Evolutionary conservation across 2,113 vertebrate genomes (phyloP).

Genomic region (Dicrurus megarhynchus): DNA sequence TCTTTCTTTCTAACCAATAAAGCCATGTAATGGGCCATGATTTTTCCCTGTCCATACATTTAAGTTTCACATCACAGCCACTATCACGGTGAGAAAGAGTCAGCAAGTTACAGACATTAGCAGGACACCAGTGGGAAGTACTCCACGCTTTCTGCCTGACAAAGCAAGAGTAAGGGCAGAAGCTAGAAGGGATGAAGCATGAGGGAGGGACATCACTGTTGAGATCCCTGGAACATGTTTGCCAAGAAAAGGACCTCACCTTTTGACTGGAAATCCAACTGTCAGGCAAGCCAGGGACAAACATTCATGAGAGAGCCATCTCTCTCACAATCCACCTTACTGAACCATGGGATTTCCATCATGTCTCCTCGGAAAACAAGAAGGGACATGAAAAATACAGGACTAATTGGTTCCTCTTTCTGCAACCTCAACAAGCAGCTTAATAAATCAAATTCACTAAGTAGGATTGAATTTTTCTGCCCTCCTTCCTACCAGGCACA

Average conservation of each 20-base stretch:
- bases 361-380: background rate
- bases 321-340: background rate
- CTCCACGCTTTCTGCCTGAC: background rate
- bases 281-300: background rate
- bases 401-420: background rate
- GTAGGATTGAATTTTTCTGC: background rate
- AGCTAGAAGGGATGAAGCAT: background rate
- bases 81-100: background rate
- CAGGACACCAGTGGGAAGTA: background rate
- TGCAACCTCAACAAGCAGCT: background rate
- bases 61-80: background rate
- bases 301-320: background rate
- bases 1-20: background rate
- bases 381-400: background rate
- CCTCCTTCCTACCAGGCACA: background rate
- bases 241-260: background rate
- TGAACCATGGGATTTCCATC: background rate
- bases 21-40: background rate
- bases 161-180: background rate
- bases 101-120: background rate
- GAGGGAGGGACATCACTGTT: fast-evolving
- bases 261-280: background rate
- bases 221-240: background rate
- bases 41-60: background rate
- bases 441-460: background rate